Evolutionary conservation across 2,113 vertebrate genomes (phyloP).

Genomic region (Cercocebus atys): DNA sequence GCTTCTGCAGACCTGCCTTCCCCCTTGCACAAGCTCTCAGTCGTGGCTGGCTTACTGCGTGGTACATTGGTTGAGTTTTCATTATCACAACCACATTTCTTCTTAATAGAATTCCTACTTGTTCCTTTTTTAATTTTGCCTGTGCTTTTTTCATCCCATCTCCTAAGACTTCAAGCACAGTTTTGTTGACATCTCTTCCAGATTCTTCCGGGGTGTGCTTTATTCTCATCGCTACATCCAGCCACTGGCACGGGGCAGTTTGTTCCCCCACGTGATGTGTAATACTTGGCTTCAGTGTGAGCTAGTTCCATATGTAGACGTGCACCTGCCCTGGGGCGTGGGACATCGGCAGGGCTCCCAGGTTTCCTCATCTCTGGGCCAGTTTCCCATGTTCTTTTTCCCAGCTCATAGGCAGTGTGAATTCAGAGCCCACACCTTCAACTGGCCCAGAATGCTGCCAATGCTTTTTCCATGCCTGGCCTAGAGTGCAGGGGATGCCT

Average conservation of each 20-base stretch:
- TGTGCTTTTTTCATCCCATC: not conserved
- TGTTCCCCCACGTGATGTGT: not conserved
- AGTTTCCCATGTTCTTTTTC: not conserved
- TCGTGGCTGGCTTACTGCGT: not conserved
- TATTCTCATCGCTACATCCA: too few relatives aligned
- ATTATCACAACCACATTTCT: not conserved
- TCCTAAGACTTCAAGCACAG: not conserved
- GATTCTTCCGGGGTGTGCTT: not conserved
- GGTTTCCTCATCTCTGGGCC: not conserved
- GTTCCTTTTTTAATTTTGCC: not conserved
- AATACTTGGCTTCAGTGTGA: not conserved
- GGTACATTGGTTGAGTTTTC: not conserved
- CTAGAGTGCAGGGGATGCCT: not conserved
- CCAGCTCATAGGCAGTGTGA: not conserved
- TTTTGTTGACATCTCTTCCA: not conserved
- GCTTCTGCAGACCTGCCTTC: not conserved
- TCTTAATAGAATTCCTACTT: not conserved
- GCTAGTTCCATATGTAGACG: not conserved
- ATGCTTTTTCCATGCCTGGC: not conserved
- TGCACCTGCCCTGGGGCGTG: not conserved
- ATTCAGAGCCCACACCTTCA: not conserved
- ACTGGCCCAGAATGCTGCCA: not conserved
- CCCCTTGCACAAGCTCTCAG: not conserved
- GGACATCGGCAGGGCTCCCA: not conserved
- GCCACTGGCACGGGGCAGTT: rapidly evolving